Evolutionary conservation across 2,113 vertebrate species (phyloP).

Genomic region (Bos javanicus): DNA sequence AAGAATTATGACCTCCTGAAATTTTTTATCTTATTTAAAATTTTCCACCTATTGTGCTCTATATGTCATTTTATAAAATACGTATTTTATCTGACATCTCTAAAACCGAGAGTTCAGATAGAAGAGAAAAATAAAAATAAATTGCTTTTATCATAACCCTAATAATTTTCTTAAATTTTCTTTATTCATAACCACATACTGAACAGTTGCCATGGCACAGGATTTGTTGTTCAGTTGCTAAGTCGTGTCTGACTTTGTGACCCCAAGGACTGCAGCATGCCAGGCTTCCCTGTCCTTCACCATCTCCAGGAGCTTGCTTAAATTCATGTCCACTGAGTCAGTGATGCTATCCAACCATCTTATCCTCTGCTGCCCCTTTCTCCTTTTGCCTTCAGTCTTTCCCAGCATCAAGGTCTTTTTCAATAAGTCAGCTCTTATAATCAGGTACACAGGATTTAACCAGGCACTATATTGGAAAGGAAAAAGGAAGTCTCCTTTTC

Average conservation of each 20-base stretch:
- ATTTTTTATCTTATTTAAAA: not conserved
- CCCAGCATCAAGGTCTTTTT: not conserved
- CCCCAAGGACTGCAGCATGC: not conserved
- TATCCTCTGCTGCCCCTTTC: not conserved
- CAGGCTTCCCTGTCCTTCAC: not conserved
- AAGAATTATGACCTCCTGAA: not conserved
- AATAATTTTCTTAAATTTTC: not conserved
- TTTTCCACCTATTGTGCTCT: not conserved
- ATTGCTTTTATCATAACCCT: not conserved
- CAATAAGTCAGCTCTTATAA: not conserved
- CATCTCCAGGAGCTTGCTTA: not conserved
- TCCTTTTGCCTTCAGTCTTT: not conserved
- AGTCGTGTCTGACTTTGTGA: not conserved
- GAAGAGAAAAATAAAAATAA: conserved; percentile 24
- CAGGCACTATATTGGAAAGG: not conserved
- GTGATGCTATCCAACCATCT: not conserved
- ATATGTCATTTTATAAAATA: not conserved
- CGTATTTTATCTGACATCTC: not conserved
- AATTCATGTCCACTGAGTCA: not conserved
- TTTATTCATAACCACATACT: not conserved
- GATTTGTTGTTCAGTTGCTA: not conserved
- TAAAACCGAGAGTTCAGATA: not conserved
- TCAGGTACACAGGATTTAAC: not conserved
- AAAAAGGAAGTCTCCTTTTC: not conserved
- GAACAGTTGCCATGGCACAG: not conserved